Percentiles rank a stretch among this genome's conserved stretches.
These are phyloP conservation scores for Cyclargus thomasi DNA, from an alignment of 1,140 invertebrate genomes.

Conservation along the genomic window DNA sequence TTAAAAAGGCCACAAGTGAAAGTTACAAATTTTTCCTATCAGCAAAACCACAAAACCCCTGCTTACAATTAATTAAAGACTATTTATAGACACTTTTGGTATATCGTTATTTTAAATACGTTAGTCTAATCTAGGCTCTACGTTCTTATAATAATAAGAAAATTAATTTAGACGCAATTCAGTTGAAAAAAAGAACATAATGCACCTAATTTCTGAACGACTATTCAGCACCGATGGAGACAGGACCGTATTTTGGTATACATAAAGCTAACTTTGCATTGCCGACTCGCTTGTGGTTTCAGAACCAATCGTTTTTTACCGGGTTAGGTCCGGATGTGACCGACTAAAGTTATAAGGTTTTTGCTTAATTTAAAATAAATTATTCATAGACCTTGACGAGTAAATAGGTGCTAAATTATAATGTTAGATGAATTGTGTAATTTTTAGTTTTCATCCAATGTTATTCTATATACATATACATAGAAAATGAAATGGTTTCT, in stretches of 20 bases:
- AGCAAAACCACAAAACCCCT: too few species aligned
- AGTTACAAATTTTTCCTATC: too few species aligned
- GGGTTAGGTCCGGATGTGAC: conserved; percentile 54
- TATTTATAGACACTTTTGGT: too few species aligned
- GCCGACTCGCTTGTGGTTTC: conserved; percentile 18
- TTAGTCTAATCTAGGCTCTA: too few species aligned
- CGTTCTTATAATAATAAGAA: neutral
- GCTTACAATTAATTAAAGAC: too few species aligned
- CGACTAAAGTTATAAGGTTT: conserved; percentile 31
- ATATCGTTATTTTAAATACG: too few species aligned
- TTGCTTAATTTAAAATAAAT: conserved; percentile 59
- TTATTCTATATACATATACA: too few species aligned
- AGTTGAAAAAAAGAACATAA: neutral
- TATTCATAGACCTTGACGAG: conserved; percentile 39
- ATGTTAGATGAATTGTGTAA: too few species aligned
- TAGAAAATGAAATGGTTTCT: too few species aligned
- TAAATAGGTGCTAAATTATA: neutral
- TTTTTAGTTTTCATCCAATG: too few species aligned
- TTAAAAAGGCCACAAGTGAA: too few species aligned
- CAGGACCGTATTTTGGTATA: neutral
- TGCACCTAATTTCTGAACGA: neutral
- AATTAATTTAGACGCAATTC: conserved; percentile 6
- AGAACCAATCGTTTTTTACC: conserved; percentile 34
- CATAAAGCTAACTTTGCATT: neutral
- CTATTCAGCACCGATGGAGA: conserved; percentile 21